phyloP scores from a whole-genome alignment of 2,888 invertebrate genomes.

The Chironomus riparius region DNA sequence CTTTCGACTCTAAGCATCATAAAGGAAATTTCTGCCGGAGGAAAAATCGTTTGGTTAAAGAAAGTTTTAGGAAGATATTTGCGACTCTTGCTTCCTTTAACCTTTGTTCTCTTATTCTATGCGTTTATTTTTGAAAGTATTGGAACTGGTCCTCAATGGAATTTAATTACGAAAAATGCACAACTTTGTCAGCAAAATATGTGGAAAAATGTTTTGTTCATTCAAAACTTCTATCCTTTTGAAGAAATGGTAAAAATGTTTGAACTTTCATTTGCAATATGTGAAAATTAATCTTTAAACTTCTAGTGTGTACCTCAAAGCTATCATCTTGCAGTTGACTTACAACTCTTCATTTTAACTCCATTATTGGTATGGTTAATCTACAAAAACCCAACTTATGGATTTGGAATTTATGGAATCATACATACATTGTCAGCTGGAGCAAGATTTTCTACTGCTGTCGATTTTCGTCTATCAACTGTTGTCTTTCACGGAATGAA shows the following conservation, averaged over 20 bases:
- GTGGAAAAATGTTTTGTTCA: slow-evolving; percentile 59
- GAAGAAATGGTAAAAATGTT: slow-evolving; percentile 53
- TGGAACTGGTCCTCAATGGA: slow-evolving; percentile 60
- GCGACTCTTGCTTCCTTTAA: slow-evolving; percentile 54
- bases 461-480: slow-evolving; percentile 53
- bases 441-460: slow-evolving; percentile 52
- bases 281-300: background rate
- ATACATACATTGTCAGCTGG: slow-evolving; percentile 52
- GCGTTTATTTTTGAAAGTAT: slow-evolving; percentile 57
- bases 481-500: slow-evolving; percentile 61
- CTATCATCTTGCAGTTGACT: slow-evolving; percentile 63
- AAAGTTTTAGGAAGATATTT: slow-evolving; percentile 51
- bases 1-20: slow-evolving; percentile 54
- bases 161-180: slow-evolving; percentile 52
- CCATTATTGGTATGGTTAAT: slow-evolving; percentile 57
- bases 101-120: slow-evolving; percentile 56
- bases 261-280: background rate
- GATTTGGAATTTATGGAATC: slow-evolving; percentile 47
- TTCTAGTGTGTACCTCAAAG: slow-evolving; percentile 67
- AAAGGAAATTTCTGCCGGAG: slow-evolving; percentile 45
- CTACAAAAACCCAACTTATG: slow-evolving; percentile 47
- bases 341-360: slow-evolving; percentile 59
- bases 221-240: slow-evolving; percentile 59
- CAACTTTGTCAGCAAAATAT: slow-evolving; percentile 55
- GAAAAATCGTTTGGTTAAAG: slow-evolving; percentile 49